Evolutionary conservation across 30 jellyfish, hydroid and myxozoan genomes (phyloP), one percentile per base, ranked within the genome.

Genomic region (Chrysaora quinquecirrha): DNA sequence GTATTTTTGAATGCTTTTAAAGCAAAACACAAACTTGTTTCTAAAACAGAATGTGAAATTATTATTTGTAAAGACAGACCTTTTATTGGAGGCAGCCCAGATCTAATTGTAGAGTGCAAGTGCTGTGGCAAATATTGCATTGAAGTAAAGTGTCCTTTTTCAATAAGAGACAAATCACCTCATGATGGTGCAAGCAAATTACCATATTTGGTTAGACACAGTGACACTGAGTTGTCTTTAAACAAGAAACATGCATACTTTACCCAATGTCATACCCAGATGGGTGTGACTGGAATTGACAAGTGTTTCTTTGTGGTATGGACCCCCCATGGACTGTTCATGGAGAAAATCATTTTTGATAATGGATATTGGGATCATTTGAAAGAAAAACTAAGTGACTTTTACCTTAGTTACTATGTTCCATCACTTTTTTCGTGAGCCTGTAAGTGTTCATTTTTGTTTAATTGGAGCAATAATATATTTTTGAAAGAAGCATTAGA

Each of bases 161-260:
- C n/a, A n/a, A n/a, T n/a, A n/a, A n/a, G n/a, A n/a, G n/a, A 52
- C 68, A 52, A 52, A 52, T 52, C 12, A 52, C 68, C 68, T 4
- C 68, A 4, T 20, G 68, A 52, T 52, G 12, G 12, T 43, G 58
- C 58, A 43, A 43, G 58, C 58, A 43, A 9, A 43, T 52, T 52
- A 20, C 25, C 68, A 4, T 3, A 52, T 3, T 2, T 9, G 3
- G 19, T 2, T 25, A 19, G 19, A 4, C 6, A 20, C 12, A 52
- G 68, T 19, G 25, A 52, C 25, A 19, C 9, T 52, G 68, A 2
- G 19, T 4, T 25, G 19, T 4, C 27, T 52, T 4, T 19, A 25
- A 52, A 52, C 9, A 52, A 25, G 19, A 52, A 25, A 2, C 68
- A 43, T 43, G 16, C 9, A 43, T 43, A 43, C 16, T 43, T 43